Evolutionary conservation across 2,113 vertebrate genomes (phyloP), one percentile per base, ranked within the genome.

Genomic region (Zeus faber): DNA sequence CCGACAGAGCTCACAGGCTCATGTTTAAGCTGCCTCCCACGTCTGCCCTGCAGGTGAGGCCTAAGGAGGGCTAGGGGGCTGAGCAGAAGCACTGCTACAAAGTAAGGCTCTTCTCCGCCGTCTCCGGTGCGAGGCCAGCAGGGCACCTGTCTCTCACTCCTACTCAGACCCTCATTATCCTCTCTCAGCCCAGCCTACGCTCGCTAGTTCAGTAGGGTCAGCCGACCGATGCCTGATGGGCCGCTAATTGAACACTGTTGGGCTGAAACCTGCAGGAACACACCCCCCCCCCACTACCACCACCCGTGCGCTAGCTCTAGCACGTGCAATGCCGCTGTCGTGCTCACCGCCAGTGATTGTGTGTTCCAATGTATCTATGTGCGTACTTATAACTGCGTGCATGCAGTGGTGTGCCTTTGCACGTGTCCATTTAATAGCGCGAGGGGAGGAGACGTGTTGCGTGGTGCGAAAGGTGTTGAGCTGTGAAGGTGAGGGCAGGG

Each of bases 131-230:
- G 46, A 46, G 71, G 80, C 65, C 67, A 78, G 76, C 70, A 65
- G 74, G 72, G 76, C 57, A 74, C 66, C 77, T 76, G 76, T 74
- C 78, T 79, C 73, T 69, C 76, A 77, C 77, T 85, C 72, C 76
- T 83, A 65, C 69, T 81, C 77, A 75, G 65, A 74, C 76, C 81
- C 84, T 87, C 83, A 88, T 88, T 84, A 88, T 85, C 80, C 70
- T 62, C 62, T 76, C 58, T 59, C 67, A 59, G 79, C 61, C 74
- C 76, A 44, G 69, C 67, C 41, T 71, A 76, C 58, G 25, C 55
- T 74, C 74, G 33, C 54, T 60, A 58, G 81, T 77, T 82, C 74
- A 80, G 56, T 58, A 46, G 67, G 76, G 83, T 87, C 83, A 81
- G 69, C 50, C 6, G 63, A n/a, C n/a, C n/a, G n/a, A n/a, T n/a